Percentiles rank a stretch among this genome's conserved stretches.
These are phyloP conservation scores for Dipodomys spectabilis DNA, from an alignment of 2,113 vertebrate genomes.

Conservation along the genomic window DNA sequence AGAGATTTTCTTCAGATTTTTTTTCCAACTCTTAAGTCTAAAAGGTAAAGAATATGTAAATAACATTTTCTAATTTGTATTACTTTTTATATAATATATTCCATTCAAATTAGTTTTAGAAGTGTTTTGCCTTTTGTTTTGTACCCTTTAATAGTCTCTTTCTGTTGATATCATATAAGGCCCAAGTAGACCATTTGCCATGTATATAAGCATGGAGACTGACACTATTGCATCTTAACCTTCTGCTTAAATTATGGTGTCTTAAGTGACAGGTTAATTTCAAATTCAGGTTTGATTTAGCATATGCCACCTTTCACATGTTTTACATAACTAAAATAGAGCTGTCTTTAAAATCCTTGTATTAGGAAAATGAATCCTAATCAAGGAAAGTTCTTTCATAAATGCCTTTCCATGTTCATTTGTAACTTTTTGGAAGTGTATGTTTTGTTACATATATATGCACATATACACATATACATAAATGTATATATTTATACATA, in stretches of 20 bases:
- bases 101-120: conserved; percentile 41
- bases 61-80: background rate
- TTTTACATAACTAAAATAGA: conserved; percentile 90
- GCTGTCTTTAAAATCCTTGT: conserved; percentile 86
- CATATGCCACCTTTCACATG: conserved; percentile 86
- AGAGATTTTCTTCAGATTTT: background rate
- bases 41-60: background rate
- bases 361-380: conserved; percentile 87
- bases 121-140: background rate
- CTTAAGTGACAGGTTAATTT: conserved; percentile 89
- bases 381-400: conserved; percentile 81
- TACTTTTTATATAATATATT: background rate
- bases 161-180: background rate
- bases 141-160: background rate
- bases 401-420: conserved; percentile 81
- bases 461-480: too few relatives aligned
- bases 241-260: conserved; percentile 76
- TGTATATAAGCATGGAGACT: conserved; percentile 66
- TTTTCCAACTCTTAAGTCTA: conserved; percentile 9
- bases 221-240: conserved; percentile 58
- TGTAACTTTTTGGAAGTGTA: conserved; percentile 77
- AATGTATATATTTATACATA: conserved; percentile 18
- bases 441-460: background rate
- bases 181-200: conserved; percentile 58
- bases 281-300: conserved; percentile 88